A percentile compares a stretch with the other conserved stretches of the same genome.
Evolutionary conservation across 2,888 invertebrate genomes (phyloP).

Genomic region (Drosophila buzzatii): DNA sequence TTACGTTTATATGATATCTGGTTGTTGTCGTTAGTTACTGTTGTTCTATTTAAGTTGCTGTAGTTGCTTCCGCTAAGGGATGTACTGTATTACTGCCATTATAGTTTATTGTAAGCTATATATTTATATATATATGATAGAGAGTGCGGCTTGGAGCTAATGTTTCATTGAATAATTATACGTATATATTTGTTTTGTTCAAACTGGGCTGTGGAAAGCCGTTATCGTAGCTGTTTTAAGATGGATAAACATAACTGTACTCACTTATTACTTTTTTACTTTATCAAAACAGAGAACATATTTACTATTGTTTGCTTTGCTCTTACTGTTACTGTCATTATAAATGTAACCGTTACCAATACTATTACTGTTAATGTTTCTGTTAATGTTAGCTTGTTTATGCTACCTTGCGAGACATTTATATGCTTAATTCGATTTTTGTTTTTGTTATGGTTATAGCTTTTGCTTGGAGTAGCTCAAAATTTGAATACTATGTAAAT

Average conservation of each 20-base stretch:
- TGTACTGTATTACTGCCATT: constrained; percentile 51
- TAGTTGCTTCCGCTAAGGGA: constrained; percentile 4
- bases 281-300: constrained; percentile 23
- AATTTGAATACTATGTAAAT: constrained; percentile 31
- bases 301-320: constrained; percentile 24
- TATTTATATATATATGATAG: constrained; percentile 35
- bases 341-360: constrained; percentile 11
- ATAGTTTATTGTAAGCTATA: constrained; percentile 67
- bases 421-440: constrained; percentile 25
- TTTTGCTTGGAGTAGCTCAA: constrained; percentile 38
- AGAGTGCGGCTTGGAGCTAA: constrained; percentile 77
- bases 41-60: constrained; percentile 8
- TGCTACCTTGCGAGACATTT: constrained; percentile 18
- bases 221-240: constrained; percentile 7
- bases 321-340: constrained; percentile 20
- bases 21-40: not conserved
- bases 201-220: constrained; percentile 41
- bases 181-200: constrained; percentile 42
- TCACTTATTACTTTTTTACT: constrained; percentile 4
- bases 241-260: constrained; percentile 34
- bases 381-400: constrained; percentile 24
- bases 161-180: constrained; percentile 73
- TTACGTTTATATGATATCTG: constrained; percentile 6
- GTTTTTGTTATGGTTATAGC: constrained; percentile 21
- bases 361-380: constrained; percentile 14